Evolutionary conservation across 2,113 vertebrate species (phyloP).

Genomic region (Neoarius graeffei): DNA sequence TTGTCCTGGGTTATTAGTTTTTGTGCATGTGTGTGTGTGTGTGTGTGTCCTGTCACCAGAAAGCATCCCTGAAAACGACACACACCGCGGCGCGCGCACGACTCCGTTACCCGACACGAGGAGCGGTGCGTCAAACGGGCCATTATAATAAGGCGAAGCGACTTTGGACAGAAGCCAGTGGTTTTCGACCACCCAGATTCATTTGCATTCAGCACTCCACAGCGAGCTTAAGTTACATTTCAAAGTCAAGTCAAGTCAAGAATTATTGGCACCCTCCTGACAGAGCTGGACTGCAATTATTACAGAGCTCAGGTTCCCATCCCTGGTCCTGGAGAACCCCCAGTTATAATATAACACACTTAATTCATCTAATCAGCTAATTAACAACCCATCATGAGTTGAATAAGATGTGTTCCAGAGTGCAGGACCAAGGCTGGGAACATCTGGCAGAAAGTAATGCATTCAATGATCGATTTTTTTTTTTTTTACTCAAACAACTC

Average conservation of each 20-base stretch:
- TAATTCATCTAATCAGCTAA: too few species aligned
- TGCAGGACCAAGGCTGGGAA: neutral
- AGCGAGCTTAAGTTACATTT: neutral
- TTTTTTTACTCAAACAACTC: neutral
- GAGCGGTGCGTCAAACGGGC: conserved; percentile 11
- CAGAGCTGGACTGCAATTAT: neutral
- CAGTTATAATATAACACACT: neutral
- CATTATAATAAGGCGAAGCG: conserved; percentile 17
- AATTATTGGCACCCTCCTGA: neutral
- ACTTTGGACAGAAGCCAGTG: neutral
- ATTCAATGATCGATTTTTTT: neutral
- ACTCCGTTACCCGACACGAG: conserved; percentile 15
- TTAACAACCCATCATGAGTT: neutral
- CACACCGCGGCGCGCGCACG: neutral
- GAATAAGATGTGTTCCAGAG: neutral
- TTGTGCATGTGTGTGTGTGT: neutral
- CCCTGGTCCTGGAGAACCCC: neutral
- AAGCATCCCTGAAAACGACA: conserved; percentile 13
- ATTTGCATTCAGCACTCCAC: neutral
- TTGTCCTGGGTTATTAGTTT: neutral
- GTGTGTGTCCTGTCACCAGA: neutral
- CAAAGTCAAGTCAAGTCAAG: neutral
- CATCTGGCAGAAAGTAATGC: neutral
- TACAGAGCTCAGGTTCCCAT: neutral
- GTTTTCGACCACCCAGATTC: conserved; percentile 8